Percentiles rank a stretch among this genome's conserved stretches.
phyloP scores from a whole-genome alignment of 2,113 vertebrate genomes.

The Pterocles orientalis region DNA sequence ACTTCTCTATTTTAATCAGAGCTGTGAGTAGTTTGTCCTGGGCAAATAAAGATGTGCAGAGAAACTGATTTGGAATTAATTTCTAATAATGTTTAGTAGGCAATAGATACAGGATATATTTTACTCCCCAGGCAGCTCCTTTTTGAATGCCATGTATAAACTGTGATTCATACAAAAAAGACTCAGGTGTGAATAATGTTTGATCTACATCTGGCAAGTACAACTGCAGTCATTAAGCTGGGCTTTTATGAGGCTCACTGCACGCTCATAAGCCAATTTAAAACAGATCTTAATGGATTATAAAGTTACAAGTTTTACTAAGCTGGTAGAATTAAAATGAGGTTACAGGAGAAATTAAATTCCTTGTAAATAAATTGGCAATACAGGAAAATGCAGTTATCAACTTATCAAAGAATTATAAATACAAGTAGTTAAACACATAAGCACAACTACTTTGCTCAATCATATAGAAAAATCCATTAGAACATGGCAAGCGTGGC shows the following conservation, averaged over 20 bases:
- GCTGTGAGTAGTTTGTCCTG: slow-evolving; percentile 10
- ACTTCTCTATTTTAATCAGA: slow-evolving; percentile 51
- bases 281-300: not conserved
- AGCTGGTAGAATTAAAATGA: slow-evolving; percentile 6
- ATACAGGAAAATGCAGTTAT: not conserved
- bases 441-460: not conserved
- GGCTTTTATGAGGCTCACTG: not conserved
- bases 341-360: not conserved
- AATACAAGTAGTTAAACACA: not conserved
- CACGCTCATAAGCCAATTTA: not conserved
- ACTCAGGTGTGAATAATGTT: slow-evolving; percentile 8
- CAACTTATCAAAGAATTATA: not conserved
- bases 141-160: not conserved
- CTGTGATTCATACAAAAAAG: not conserved
- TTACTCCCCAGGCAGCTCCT: not conserved
- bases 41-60: not conserved
- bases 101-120: not conserved
- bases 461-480: not conserved
- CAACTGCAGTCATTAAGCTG: not conserved
- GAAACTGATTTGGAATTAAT: slow-evolving; percentile 10
- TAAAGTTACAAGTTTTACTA: not conserved
- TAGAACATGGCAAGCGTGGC: not conserved
- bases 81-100: not conserved
- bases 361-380: not conserved
- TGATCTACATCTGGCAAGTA: not conserved